A percentile compares a stretch with the other conserved stretches of the same genome.
Conservation (phyloP, 2,113 vertebrate species). For the Eublepharis macularius region DNA sequence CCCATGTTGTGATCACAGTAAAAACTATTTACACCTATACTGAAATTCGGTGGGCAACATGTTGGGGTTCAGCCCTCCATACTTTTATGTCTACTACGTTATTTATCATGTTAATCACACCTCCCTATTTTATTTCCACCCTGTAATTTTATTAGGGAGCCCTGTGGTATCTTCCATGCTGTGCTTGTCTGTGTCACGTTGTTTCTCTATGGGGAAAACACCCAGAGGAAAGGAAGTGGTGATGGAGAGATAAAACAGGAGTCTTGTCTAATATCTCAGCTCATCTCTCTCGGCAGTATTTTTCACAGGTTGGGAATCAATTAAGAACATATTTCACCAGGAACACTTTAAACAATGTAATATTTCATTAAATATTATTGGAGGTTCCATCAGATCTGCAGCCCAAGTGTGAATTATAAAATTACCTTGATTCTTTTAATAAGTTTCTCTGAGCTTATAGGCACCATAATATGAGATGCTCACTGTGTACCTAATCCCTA, state of each 20-base stretch:
- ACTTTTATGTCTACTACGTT: conserved; percentile 14
- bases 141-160: neutral
- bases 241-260: conserved; percentile 47
- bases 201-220: conserved; percentile 54
- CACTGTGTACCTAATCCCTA: conserved; percentile 41
- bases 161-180: conserved; percentile 39
- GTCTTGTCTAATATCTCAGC: conserved; percentile 51
- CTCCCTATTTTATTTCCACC: neutral
- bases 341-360: conserved; percentile 77
- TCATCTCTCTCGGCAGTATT: conserved; percentile 56
- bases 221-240: conserved; percentile 50
- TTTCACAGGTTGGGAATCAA: conserved; percentile 79
- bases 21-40: conserved; percentile 42
- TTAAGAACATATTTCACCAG: conserved; percentile 75
- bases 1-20: neutral
- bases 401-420: conserved; percentile 77
- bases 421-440: conserved; percentile 69
- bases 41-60: conserved; percentile 35
- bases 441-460: conserved; percentile 55
- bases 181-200: conserved; percentile 34
- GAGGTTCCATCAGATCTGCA: conserved; percentile 64
- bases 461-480: conserved; percentile 35
- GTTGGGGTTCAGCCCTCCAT: neutral
- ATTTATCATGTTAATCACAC: conserved; percentile 33
- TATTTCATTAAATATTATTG: conserved; percentile 77